Percentiles rank a stretch among this genome's conserved stretches.
These are phyloP conservation scores for Oasisia sp. DNA, from an alignment of 2,888 invertebrate genomes.

Conservation along the genomic window DNA sequence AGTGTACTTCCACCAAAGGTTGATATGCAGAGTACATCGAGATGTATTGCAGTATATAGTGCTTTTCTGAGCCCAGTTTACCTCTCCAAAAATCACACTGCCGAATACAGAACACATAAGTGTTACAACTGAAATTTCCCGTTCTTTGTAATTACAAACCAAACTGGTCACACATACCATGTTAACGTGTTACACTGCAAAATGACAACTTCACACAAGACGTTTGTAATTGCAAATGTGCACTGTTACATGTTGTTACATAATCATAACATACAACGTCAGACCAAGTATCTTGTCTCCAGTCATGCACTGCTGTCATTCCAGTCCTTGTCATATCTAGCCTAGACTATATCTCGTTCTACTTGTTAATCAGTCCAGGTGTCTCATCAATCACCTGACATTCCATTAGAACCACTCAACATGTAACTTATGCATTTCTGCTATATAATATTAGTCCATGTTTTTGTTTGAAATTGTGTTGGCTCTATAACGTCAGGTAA, in stretches of 20 bases:
- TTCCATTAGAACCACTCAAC: not conserved
- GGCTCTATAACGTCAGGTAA: not conserved
- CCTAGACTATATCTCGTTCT: not conserved
- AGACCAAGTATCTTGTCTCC: not conserved
- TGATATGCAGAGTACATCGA: too few species aligned
- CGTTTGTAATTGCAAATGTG: not conserved
- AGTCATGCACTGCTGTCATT: not conserved
- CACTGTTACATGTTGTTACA: not conserved
- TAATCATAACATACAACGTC: not conserved
- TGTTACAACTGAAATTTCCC: not conserved
- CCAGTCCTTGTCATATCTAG: not conserved
- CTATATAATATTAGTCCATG: not conserved
- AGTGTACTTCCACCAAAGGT: too few species aligned
- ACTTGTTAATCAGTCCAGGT: not conserved
- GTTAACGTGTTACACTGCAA: not conserved
- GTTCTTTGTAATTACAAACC: not conserved
- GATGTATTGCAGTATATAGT: too few species aligned
- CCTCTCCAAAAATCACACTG: not conserved
- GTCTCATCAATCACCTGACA: not conserved
- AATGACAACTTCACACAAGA: not conserved
- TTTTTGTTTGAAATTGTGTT: not conserved
- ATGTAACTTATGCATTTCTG: not conserved
- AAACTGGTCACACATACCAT: not conserved
- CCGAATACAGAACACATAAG: not conserved
- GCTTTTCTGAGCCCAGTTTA: not conserved